Conservation (phyloP, 2,113 vertebrate species). For the Rhinopomastus cyanomelas region DNA sequence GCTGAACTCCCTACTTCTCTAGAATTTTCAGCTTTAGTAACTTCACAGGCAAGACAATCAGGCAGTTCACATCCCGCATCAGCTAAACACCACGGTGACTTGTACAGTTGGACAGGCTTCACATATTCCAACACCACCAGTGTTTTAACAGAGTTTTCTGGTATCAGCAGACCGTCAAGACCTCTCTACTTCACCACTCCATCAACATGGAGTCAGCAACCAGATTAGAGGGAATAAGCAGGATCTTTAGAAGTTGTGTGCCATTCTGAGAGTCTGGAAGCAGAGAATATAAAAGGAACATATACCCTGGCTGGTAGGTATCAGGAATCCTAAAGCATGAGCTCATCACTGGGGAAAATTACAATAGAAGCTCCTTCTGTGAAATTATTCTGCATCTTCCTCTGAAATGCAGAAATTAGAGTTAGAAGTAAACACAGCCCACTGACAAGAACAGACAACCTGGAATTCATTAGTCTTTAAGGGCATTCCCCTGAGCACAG, state of each 20-base stretch:
- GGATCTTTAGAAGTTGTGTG: background rate
- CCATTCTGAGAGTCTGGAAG: background rate
- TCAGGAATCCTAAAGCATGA: background rate
- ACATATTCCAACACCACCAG: background rate
- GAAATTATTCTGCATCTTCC: background rate
- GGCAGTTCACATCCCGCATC: background rate
- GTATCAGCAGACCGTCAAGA: background rate
- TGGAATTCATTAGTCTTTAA: background rate
- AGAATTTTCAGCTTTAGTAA: background rate
- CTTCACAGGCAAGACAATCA: background rate
- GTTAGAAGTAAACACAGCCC: background rate
- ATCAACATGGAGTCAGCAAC: background rate
- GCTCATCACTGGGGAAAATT: background rate
- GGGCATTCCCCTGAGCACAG: background rate
- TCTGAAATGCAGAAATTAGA: background rate
- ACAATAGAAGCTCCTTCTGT: background rate
- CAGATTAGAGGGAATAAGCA: background rate
- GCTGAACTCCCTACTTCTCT: background rate
- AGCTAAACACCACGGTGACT: background rate
- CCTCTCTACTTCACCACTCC: background rate
- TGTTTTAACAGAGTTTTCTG: background rate
- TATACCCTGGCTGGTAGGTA: background rate
- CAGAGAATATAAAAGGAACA: background rate
- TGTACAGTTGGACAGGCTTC: background rate
- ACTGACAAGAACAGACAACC: constrained; percentile 23